phyloP scores from a whole-genome alignment of 2,888 invertebrate genomes.

The Leptodirus hochenwartii region DNA sequence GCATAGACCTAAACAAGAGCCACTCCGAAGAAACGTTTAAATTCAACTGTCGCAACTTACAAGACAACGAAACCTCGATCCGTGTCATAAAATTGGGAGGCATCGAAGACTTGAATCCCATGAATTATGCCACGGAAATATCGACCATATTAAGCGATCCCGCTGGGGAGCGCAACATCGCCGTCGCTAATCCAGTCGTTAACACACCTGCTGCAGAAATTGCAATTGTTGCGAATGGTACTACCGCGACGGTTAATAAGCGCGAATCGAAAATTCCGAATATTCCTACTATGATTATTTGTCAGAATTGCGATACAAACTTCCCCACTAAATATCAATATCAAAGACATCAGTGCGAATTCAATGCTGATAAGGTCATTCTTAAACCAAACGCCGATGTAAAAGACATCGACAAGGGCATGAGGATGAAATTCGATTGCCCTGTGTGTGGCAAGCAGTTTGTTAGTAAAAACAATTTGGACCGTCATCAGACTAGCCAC shows the following conservation, averaged over 20 bases:
- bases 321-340: constrained; percentile 29
- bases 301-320: constrained; percentile 28
- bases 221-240: not conserved
- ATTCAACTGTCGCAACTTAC: constrained; percentile 15
- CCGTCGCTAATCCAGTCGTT: too few relatives aligned
- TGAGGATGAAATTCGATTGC: constrained; percentile 24
- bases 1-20: too few relatives aligned
- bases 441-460: constrained; percentile 25
- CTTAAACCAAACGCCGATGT: constrained; percentile 22
- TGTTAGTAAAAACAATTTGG: constrained; percentile 25
- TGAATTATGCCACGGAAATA: constrained; percentile 16
- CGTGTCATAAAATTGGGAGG: constrained; percentile 18
- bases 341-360: constrained; percentile 28
- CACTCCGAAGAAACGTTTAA: constrained; percentile 14
- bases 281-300: constrained; percentile 21
- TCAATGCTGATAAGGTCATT: constrained; percentile 26
- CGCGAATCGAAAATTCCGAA: constrained; percentile 16
- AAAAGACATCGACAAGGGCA: constrained; percentile 22
- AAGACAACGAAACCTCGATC: constrained; percentile 17
- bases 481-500: constrained; percentile 24
- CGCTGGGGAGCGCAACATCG: constrained; percentile 10
- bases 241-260: constrained; percentile 8
- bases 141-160: constrained; percentile 11
- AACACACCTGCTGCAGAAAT: constrained; percentile 4
- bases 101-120: constrained; percentile 16